Evolutionary conservation across 2,888 invertebrate genomes (phyloP), one percentile per base, ranked within the genome.

Genomic region (Chrysodeixis includens): DNA sequence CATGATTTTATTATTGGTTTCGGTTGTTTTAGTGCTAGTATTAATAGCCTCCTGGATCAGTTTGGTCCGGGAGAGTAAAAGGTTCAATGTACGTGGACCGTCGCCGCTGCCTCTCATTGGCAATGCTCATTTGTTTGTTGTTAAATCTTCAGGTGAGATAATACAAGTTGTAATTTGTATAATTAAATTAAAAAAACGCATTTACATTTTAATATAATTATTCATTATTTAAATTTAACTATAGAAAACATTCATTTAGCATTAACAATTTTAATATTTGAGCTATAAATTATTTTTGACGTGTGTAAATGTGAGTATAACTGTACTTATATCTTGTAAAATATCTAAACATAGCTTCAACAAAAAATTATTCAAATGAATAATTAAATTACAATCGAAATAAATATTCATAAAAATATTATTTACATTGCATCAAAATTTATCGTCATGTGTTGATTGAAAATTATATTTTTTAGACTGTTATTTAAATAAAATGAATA

Each of bases 21-120:
- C 68, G 8, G n/a, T 79, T 51, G 32, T 81, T 49, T 22, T 83
- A 46, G 60, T 81, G 54, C 59, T 78, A 22, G 46, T 84, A 16
- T 61, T 81, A 60, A 53, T 84, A 26, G 9, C 83, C 30, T 91
- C 91, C 1, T 92, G 91, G 91, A 67, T 86, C 6, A 69, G 72
- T 66, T 82, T 92, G 14, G 32, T 88, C 14, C 71, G 60, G 18
- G 83, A 86, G 54, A 80, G 73, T 12, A 82, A 70, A 6, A 80
- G 62, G 6, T 82, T 71, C 26, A 88, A 89, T 55, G 46, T 91
- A 10, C 76, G 76, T 1, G 93, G 93, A 8, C 95, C 95, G 0
- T 54, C 69, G 0, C 86, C 90, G 0, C 71, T 92, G 44, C 96
- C 96, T 0, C 12, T 96, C 1, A 54, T 96, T 10, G 96, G 96